Percentiles rank a stretch among this genome's conserved stretches.
Conservation (phyloP, 2,888 invertebrate species). For the Agrilus cyanescens region DNA sequence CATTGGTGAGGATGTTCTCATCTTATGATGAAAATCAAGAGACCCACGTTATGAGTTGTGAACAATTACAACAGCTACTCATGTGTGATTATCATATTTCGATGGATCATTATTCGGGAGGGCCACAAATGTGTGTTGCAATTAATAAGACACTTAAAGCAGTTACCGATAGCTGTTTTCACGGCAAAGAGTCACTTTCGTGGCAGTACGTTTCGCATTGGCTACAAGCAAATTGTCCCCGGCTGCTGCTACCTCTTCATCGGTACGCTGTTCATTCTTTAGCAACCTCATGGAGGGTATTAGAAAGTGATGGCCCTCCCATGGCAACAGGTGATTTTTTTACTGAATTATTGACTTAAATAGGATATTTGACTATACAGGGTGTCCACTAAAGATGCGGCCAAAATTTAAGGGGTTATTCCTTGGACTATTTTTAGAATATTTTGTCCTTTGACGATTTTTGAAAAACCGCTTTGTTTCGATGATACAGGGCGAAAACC, state of each 20-base stretch:
- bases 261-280: slow-evolving; percentile 43
- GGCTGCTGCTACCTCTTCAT: slow-evolving; percentile 65
- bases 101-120: slow-evolving; percentile 66
- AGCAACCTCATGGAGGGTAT: slow-evolving; percentile 44
- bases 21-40: slow-evolving; percentile 36
- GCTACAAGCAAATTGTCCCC: slow-evolving; percentile 67
- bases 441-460: no score
- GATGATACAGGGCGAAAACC: no score
- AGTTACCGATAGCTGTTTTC: slow-evolving; percentile 70
- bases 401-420: no score
- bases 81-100: slow-evolving; percentile 66
- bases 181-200: slow-evolving; percentile 62
- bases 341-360: not conserved
- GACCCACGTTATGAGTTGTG: slow-evolving; percentile 47
- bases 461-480: no score
- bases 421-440: no score
- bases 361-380: no score
- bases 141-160: slow-evolving; percentile 61
- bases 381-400: not conserved
- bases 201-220: slow-evolving; percentile 69
- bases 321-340: slow-evolving; percentile 27
- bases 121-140: slow-evolving; percentile 40
- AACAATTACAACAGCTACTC: slow-evolving; percentile 52
- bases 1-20: slow-evolving; percentile 52
- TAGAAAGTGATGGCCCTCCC: slow-evolving; percentile 28